Base-by-base conservation (phyloP, 2,888 invertebrate genomes). In the Eupithecia subumbrata region DNA sequence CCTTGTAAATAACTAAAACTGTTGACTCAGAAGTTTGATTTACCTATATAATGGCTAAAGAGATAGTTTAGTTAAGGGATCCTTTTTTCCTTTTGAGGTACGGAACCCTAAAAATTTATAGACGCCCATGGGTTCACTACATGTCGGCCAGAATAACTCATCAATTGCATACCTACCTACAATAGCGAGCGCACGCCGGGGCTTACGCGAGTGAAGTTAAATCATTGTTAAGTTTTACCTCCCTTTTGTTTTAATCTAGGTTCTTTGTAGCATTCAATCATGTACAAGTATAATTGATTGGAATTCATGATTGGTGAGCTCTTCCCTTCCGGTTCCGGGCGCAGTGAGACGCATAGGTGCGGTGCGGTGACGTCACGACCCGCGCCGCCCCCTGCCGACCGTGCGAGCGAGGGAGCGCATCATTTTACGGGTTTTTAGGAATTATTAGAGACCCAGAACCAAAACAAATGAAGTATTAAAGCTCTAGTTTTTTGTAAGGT, bases 361-460 rank as follows among this genome's bases (percentile, higher is more conserved):
- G 76, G 77, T 69, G 69, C 72, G 72, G 70, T 80, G 80, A 78
- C 79, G 79, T 80, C 80, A 79, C 73, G 69, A n/a, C 22, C 4
- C 52, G 52, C 7, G 18, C 7, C 48, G 18, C 52, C 18, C 48
- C 18, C 18, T 18, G 52, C 48, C 48, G 18, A 4, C 52, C 52
- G 52, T 22, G 22, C 52, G 52, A n/a, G 71, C 40, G 56, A 60
- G 69, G 73, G 69, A 67, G 64, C 63, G 64, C 73, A 78, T 76
- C 76, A 73, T 12, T 25, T 25, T 12, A 25, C 25, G 25, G 22
- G 2, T 60, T n/a, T 52, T 25, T 12, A 25, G 60, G 22, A 60
- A 25, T 25, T 11, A 56, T 22, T 22, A 12, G 22, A 22, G 11
- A 56, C 52, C 52, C 7, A 22, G 11, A 56, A n/a, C 52, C 7